Evolutionary conservation across 2,113 vertebrate genomes (phyloP), one percentile per base, ranked within the genome.

Genomic region (Dasyurus viverrinus): DNA sequence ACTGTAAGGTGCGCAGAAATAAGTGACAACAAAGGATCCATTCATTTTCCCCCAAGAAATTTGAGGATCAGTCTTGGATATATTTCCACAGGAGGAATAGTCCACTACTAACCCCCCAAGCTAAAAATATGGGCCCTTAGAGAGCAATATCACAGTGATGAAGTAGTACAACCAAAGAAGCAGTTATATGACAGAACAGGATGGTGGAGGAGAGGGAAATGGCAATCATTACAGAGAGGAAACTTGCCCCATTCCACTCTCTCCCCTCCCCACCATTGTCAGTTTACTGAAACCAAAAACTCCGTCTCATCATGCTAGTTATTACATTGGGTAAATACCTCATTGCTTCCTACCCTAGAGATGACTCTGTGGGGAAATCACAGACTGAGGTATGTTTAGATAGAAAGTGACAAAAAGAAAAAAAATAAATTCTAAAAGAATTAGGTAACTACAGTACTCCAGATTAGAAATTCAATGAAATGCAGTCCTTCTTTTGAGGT

Each of bases 371-470:
- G 89, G 93, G 90, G 90, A 96, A 92, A 92, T 50, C 68, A 25
- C 3, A 68, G 30, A 19, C 84, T 91, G 46, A 89, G 8, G 14
- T 90, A n/a, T 76, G 50, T 12, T 94, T 54, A 52, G 60, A 93
- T 94, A 54, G 25, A 42, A 89, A 93, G 12, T 48, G 48, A 48
- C 48, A 48, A 48, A 48, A 48, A 48, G 94, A 48, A 93, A 54
- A 27, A 92, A 95, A 93, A 46, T 89, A n/a, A 36, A 50, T 96
- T 94, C 24, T 47, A 92, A 60, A 26, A 55, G 5, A 95, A 10
- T 22, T 54, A 36, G 8, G 48, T 1, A 91, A 76, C 8, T 26
- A 12, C 7, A 84, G 7, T 6, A 0, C 0, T 93, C 92, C 47
- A 42, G 54, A 48, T 53, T n/a, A 91, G 55, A 23, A 93, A 46